Conservation (phyloP, 2,113 vertebrate genomes). For the Bombycilla garrulus region DNA sequence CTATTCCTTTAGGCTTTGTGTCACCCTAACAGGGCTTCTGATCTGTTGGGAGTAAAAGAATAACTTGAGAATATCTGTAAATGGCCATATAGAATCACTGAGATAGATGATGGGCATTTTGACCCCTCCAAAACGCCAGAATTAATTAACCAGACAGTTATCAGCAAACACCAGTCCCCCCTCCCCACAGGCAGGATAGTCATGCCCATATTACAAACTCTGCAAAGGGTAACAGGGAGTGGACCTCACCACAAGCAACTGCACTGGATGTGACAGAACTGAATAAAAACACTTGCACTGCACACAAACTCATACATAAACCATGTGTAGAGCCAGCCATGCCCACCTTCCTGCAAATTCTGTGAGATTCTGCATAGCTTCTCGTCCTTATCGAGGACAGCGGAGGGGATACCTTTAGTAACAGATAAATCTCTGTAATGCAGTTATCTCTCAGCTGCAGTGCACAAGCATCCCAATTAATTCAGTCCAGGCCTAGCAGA, state of each 20-base stretch:
- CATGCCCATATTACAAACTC: not conserved
- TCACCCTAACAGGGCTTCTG: not conserved
- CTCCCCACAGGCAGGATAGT: not conserved
- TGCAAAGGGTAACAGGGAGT: not conserved
- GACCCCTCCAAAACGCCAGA: not conserved
- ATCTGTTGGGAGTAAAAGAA: not conserved
- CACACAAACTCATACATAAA: conserved; percentile 20
- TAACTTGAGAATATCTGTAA: not conserved
- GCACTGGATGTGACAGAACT: not conserved
- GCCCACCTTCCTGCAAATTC: conserved; percentile 19
- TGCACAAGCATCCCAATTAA: conserved; percentile 64
- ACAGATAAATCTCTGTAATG: conserved; percentile 66
- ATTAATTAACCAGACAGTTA: not conserved
- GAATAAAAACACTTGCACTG: not conserved
- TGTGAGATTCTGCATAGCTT: conserved; percentile 18
- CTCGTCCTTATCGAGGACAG: conserved; percentile 32
- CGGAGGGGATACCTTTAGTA: conserved; percentile 55
- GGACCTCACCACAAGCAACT: not conserved
- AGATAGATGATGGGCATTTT: not conserved
- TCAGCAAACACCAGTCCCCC: not conserved
- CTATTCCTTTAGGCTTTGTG: not conserved
- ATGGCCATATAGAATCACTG: not conserved
- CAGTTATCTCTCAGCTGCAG: conserved; percentile 65
- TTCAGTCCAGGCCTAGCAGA: conserved; percentile 62
- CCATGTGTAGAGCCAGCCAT: not conserved